phyloP scores from a whole-genome alignment of 1,140 invertebrate genomes.

The Diploscapter pachys region DNA sequence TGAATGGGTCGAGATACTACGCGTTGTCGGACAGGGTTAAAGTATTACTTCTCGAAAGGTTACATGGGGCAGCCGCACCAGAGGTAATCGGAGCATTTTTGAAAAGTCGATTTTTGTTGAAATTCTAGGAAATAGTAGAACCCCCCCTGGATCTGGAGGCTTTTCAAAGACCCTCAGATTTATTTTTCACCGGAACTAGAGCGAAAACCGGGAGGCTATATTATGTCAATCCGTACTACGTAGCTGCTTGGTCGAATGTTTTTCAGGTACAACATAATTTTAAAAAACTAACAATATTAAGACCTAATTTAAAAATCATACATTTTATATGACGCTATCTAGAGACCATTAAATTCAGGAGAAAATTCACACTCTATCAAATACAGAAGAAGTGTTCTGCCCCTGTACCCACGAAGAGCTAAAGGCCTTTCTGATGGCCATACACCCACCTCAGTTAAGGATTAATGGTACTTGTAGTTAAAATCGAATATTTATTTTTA shows the following conservation, averaged over 20 bases:
- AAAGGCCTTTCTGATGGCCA: constrained; percentile 58
- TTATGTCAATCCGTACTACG: constrained; percentile 55
- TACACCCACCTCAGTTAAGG: constrained; percentile 56
- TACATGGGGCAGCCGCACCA: constrained; percentile 54
- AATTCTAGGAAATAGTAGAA: constrained; percentile 48
- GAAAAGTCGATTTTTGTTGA: too few species aligned
- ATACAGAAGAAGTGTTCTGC: constrained; percentile 52
- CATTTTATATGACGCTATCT: constrained; percentile 31
- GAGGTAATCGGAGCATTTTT: constrained; percentile 32
- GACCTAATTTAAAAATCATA: constrained; percentile 18
- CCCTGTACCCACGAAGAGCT: constrained; percentile 57
- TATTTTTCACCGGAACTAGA: constrained; percentile 53
- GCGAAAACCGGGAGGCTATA: constrained; percentile 56
- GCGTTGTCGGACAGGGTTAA: constrained; percentile 55
- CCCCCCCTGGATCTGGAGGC: constrained; percentile 55
- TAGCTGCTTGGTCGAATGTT: constrained; percentile 56
- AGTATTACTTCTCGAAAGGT: constrained; percentile 52
- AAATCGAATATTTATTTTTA: not conserved
- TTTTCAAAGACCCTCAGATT: constrained; percentile 50
- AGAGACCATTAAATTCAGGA: not conserved
- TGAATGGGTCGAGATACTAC: constrained; percentile 52
- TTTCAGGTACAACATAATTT: constrained; percentile 46
- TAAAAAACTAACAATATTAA: not conserved
- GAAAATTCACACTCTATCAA: not conserved
- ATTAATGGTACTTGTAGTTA: constrained; percentile 44